Evolutionary conservation across 2,797 vertebrate genomes (phyloP), one percentile per base, ranked within the genome.

Genomic region (Anguilla anguilla): DNA sequence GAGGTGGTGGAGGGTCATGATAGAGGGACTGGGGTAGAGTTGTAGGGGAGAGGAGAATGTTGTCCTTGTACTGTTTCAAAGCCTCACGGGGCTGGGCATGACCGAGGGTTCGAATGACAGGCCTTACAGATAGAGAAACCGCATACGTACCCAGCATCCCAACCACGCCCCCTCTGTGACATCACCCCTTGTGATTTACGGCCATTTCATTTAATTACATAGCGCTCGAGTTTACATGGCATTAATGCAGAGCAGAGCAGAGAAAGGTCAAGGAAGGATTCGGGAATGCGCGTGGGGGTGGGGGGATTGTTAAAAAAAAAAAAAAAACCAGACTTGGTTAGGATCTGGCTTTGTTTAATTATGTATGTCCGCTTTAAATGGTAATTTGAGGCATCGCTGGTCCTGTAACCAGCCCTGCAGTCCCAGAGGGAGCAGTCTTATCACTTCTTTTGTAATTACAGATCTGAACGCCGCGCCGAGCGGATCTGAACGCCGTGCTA

Each of bases 361-460:
- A 94, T 93, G 93, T 96, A 95, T 94, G 94, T 93, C 93, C 96
- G 93, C 94, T 96, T 91, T 95, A 96, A 96, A 96, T 94, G 94
- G 94, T 94, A 96, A 96, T 96, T 96, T 96, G 94, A 96, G 94
- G 96, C 96, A 96, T 95, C 89, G 93, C 93, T 96, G 94, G 93
- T 94, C 96, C 95, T 94, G 94, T 96, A 96, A 96, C 96, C 96
- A 96, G 95, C 93, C 93, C 92, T 90, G 92, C 94, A 93, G 92
- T 96, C 96, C 95, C 95, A 92, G 89, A 93, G 95, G 95, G 11
- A 95, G 92, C 87, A 88, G 91, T 91, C 95, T 96, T 95, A 95
- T 96, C 95, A 88, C 94, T 93, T 94, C 92, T 93, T 94, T 94
- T 96, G 94, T 96, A 96, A 96, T 96, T 96, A 96, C 87, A 92